A percentile compares a stretch with the other conserved stretches of the same genome.
These are phyloP conservation scores for Agapornis roseicollis DNA, from an alignment of 2,113 vertebrate species.

Conservation along the genomic window DNA sequence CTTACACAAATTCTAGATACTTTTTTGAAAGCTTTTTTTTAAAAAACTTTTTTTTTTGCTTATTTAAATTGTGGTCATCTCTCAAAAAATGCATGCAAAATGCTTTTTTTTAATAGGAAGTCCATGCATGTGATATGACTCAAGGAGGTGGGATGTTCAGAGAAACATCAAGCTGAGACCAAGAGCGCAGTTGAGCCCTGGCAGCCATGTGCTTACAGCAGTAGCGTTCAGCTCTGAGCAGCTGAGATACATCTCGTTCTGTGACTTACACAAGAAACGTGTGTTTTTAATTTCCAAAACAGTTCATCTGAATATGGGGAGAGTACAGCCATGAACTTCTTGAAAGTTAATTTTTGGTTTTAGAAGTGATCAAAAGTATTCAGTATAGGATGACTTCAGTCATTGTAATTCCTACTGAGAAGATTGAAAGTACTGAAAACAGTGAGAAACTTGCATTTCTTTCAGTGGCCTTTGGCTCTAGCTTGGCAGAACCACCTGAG, in stretches of 20 bases:
- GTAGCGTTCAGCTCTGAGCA: not conserved
- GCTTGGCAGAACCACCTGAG: not conserved
- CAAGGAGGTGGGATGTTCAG: not conserved
- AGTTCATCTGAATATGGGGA: not conserved
- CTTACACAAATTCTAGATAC: not conserved
- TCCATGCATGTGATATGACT: not conserved
- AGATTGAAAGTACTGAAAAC: not conserved
- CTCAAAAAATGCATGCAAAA: not conserved
- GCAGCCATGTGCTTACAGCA: not conserved
- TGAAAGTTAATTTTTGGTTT: not conserved
- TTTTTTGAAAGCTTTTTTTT: not conserved
- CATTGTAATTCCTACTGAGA: not conserved
- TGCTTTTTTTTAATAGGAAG: not conserved
- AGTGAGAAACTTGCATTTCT: not conserved
- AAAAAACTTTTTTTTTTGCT: not conserved
- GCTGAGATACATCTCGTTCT: not conserved
- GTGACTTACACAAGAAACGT: fast-evolving
- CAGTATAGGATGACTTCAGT: not conserved
- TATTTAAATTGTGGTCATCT: not conserved
- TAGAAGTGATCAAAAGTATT: not conserved
- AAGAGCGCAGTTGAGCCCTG: not conserved
- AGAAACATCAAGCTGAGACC: not conserved
- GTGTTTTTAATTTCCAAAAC: not conserved
- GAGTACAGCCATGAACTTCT: not conserved
- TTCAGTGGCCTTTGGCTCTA: not conserved